These are phyloP conservation scores for Nysson spinosus DNA, from an alignment of 2,888 invertebrate species.

Conservation along the genomic window DNA sequence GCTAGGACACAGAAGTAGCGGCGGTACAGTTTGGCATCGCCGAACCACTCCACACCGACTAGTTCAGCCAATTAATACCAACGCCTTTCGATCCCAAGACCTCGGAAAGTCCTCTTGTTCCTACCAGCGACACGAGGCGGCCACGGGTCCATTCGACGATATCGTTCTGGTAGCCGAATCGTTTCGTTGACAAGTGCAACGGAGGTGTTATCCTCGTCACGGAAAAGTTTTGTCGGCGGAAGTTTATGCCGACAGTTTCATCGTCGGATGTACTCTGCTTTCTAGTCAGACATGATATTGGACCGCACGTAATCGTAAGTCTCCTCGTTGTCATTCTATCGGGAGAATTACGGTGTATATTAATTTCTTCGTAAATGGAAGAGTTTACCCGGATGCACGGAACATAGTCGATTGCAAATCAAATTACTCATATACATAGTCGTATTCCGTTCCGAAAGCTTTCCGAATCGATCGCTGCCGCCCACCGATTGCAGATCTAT, in stretches of 20 bases:
- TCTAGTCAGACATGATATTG: slow-evolving; percentile 6
- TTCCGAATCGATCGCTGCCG: slow-evolving; percentile 9
- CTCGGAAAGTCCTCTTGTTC: slow-evolving; percentile 56
- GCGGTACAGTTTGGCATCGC: slow-evolving; percentile 46
- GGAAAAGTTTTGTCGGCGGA: slow-evolving; percentile 43
- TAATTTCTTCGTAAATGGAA: background rate
- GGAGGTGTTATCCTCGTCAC: slow-evolving; percentile 41
- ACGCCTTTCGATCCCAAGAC: slow-evolving; percentile 56
- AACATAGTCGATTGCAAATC: slow-evolving; percentile 10
- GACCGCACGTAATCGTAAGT: slow-evolving; percentile 8
- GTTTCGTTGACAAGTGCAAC: slow-evolving; percentile 51
- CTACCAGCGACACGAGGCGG: slow-evolving; percentile 42
- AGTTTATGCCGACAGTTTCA: background rate
- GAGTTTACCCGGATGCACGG: background rate
- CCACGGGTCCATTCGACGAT: slow-evolving; percentile 48
- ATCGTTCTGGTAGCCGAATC: slow-evolving; percentile 49
- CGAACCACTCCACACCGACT: slow-evolving; percentile 44
- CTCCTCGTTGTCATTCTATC: slow-evolving; percentile 2
- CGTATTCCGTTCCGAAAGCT: slow-evolving; percentile 4
- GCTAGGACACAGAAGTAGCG: slow-evolving; percentile 16
- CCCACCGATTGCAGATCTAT: slow-evolving; percentile 14
- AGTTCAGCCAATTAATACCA: slow-evolving; percentile 74
- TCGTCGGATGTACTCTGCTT: slow-evolving; percentile 2
- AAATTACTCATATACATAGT: slow-evolving; percentile 19
- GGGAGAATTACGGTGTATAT: background rate